Percentiles rank a stretch among this genome's conserved stretches.
phyloP scores from a whole-genome alignment of 2,113 vertebrate genomes.

The Semnopithecus entellus region DNA sequence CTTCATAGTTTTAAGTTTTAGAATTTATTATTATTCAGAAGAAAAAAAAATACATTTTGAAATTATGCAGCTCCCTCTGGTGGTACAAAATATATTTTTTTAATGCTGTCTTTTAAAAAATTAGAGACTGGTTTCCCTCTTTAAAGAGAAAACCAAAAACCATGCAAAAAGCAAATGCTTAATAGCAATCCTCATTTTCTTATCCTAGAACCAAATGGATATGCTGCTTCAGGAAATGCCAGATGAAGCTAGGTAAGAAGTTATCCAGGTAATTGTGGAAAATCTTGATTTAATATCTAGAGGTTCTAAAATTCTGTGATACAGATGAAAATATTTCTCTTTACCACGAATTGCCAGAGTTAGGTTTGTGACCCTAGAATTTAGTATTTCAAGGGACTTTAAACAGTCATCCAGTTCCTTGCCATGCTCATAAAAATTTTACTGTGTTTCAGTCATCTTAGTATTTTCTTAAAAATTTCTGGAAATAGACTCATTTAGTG shows the following conservation, averaged over 20 bases:
- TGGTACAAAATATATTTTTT: slow-evolving; percentile 30
- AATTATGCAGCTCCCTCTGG: slow-evolving; percentile 50
- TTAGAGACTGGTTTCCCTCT: neutral
- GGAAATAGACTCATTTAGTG: neutral
- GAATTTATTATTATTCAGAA: neutral
- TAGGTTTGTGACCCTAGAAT: slow-evolving; percentile 9
- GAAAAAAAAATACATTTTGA: slow-evolving; percentile 19
- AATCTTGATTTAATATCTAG: slow-evolving; percentile 14
- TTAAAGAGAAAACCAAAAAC: neutral
- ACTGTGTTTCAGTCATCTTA: neutral
- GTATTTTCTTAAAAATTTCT: neutral
- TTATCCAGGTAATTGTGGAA: neutral
- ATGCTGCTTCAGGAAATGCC: slow-evolving; percentile 94
- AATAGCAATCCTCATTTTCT: slow-evolving; percentile 26
- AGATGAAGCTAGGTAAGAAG: slow-evolving; percentile 94
- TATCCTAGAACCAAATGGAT: slow-evolving; percentile 92
- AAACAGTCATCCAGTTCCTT: neutral
- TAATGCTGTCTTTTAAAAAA: neutral
- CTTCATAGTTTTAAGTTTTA: neutral
- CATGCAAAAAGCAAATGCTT: neutral
- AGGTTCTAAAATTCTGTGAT: neutral
- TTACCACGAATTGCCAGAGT: neutral
- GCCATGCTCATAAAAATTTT: neutral
- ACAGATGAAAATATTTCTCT: slow-evolving; percentile 17
- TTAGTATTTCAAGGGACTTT: neutral